Base-by-base conservation (phyloP, 2,888 invertebrate genomes). In the Plagodis pulveraria region DNA sequence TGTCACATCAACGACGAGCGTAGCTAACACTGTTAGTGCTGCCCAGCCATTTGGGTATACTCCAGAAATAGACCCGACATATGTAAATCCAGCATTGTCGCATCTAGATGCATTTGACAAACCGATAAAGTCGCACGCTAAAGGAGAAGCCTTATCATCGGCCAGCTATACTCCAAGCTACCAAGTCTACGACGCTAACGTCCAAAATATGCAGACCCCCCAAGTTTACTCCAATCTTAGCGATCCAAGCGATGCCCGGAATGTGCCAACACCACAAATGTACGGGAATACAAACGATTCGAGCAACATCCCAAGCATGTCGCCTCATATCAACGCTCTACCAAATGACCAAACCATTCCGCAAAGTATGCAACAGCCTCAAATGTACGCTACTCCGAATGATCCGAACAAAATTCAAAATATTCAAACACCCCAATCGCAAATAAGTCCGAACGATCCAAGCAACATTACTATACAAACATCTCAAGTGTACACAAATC, bases 101-200 rank as follows among this genome's bases (percentile, higher is more conserved):
- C 81, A 87, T 55, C 56, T 89, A 0, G 91, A 89, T 42, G 82
- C 83, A 0, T 67, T 81, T 0, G 92, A 92, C 63, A 81, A 86
- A 62, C 91, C 92, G 1, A 92, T 92, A 12, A 91, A 89, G 56
- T 92, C 92, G 0, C 91, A 91, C 57, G 85, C 86, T 0, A 89
- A 86, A 0, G 90, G 91, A 0, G 81, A 92, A 72, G 92, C 91
- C 0, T 45, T 91, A 6, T 76, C 84, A 5, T 76, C 84, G 51
- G 22, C 76, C 0, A 65, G 57, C 35, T 83, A 74, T 51, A 75
- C 75, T 22, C 66, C 72, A 0, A 59, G 57, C 5, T 81, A 71
- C 58, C 77, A 74, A 48, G 67, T 62, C n/a, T 77, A 76, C 36
- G 72, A 68, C 43, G 56, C 56, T 42, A 63, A 59, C 41, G 33